Evolutionary conservation across 2,113 vertebrate genomes (phyloP).

Genomic region (Ptilonorhynchus violaceus): DNA sequence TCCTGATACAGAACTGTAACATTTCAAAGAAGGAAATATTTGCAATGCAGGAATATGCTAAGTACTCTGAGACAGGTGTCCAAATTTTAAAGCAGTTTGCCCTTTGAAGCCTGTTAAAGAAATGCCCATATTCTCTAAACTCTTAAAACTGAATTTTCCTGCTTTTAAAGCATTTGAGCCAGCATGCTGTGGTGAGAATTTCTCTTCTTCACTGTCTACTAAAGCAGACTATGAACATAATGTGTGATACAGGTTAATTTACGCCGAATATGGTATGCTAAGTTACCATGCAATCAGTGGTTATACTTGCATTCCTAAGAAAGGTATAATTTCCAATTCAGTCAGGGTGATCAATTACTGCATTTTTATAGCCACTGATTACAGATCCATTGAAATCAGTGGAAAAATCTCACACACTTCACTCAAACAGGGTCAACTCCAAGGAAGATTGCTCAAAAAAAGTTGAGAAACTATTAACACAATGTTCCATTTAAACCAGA

Average conservation of each 20-base stretch:
- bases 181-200: background rate
- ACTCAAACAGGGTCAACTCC: background rate
- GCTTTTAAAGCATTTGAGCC: background rate
- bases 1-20: background rate
- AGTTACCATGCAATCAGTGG: background rate
- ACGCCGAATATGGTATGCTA: background rate
- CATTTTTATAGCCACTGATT: background rate
- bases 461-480: background rate
- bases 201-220: background rate
- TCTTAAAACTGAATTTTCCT: background rate
- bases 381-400: background rate
- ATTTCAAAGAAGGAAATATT: background rate
- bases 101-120: background rate
- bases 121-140: background rate
- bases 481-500: background rate
- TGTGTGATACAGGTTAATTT: background rate
- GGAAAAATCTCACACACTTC: background rate
- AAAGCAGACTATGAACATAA: background rate
- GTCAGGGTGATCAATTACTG: background rate
- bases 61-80: background rate
- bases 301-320: background rate
- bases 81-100: background rate
- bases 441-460: background rate
- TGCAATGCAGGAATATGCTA: background rate
- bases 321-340: background rate